These are phyloP conservation scores for Acanthopagrus latus DNA, from an alignment of 2,797 vertebrate species.

Conservation along the genomic window DNA sequence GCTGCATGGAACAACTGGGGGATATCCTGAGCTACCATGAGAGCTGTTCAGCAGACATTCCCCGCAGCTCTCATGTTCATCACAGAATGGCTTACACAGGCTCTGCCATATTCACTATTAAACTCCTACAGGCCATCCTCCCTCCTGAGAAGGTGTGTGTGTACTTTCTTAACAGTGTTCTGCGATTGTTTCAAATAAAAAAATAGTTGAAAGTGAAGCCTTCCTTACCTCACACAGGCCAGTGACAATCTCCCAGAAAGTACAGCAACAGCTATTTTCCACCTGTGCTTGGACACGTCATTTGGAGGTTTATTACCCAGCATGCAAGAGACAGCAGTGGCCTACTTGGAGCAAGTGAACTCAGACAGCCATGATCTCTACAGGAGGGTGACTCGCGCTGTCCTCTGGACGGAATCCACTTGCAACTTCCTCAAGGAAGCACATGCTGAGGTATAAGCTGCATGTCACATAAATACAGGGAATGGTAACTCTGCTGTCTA, in stretches of 20 bases:
- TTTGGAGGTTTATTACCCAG: constrained; percentile 89
- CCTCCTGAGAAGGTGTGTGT: constrained; percentile 91
- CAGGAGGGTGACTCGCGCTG: constrained; percentile 85
- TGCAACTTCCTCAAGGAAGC: constrained; percentile 90
- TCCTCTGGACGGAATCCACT: constrained; percentile 91
- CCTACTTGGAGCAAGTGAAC: constrained; percentile 95
- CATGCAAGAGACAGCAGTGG: constrained; percentile 89
- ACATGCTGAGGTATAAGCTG: constrained; percentile 87
- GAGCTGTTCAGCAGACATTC: constrained; percentile 78
- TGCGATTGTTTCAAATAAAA: neutral
- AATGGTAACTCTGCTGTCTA: neutral
- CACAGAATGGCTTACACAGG: constrained; percentile 92
- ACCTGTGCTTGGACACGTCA: constrained; percentile 90
- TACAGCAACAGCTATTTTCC: constrained; percentile 87
- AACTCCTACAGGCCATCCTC: constrained; percentile 91
- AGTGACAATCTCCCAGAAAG: constrained; percentile 88
- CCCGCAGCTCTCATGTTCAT: constrained; percentile 83
- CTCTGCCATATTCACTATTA: constrained; percentile 88
- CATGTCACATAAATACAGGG: neutral
- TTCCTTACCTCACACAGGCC: constrained; percentile 80
- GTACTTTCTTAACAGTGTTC: neutral
- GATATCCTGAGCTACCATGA: constrained; percentile 89
- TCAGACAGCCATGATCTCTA: constrained; percentile 90
- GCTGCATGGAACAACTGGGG: constrained; percentile 88
- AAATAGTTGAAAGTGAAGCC: neutral